Evolutionary conservation across 2,797 vertebrate species (phyloP).

Genomic region (Nannoperca obscura): DNA sequence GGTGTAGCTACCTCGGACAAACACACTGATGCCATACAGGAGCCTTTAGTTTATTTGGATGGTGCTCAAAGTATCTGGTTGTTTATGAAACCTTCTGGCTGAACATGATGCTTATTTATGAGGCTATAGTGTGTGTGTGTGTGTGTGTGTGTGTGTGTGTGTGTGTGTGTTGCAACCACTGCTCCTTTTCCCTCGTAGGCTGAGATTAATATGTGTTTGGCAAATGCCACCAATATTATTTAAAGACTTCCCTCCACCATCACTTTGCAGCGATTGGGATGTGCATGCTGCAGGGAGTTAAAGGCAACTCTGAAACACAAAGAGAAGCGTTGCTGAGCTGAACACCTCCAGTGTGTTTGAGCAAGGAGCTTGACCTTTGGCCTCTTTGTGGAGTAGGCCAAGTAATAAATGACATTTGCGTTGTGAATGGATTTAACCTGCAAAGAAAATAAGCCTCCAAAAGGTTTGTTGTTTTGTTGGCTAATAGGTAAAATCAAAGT

Average conservation of each 20-base stretch:
- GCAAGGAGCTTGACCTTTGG: slow-evolving; percentile 33
- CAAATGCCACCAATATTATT: not conserved
- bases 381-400: not conserved
- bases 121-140: not conserved
- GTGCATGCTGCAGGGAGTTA: not conserved
- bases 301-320: not conserved
- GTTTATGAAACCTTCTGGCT: not conserved
- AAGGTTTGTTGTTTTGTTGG: not conserved
- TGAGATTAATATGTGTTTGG: not conserved
- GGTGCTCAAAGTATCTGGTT: not conserved
- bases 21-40: not conserved
- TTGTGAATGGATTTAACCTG: not conserved
- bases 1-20: not conserved
- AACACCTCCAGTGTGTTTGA: not conserved
- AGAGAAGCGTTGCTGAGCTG: not conserved
- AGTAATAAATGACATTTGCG: not conserved
- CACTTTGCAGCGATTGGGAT: not conserved
- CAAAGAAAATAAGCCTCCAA: not conserved
- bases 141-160: not conserved
- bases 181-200: not conserved
- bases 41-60: not conserved
- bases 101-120: not conserved
- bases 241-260: not conserved
- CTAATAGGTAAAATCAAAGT: not conserved
- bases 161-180: not conserved